A percentile compares a stretch with the other conserved stretches of the same genome.
Evolutionary conservation across 2,113 vertebrate genomes (phyloP).

Genomic region (Capricornis sumatraensis): DNA sequence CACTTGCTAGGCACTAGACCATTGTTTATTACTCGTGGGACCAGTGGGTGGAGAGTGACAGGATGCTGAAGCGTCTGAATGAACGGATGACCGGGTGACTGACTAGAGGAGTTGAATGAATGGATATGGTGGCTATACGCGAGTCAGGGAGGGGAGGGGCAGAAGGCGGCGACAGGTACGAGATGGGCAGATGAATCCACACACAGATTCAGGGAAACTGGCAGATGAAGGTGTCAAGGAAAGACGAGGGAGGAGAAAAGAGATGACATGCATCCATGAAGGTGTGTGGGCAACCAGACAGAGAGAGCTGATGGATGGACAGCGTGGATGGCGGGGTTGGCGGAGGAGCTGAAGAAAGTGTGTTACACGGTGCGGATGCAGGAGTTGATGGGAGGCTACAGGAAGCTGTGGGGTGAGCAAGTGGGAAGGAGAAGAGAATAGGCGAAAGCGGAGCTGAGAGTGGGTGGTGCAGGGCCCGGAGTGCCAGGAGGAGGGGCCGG

Average conservation of each 20-base stretch:
- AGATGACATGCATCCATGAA: accelerated
- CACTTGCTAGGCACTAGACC: not conserved
- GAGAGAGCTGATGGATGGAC: not conserved
- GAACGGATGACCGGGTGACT: accelerated
- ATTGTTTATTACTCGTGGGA: too few relatives aligned
- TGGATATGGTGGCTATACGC: accelerated
- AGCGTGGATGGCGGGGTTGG: accelerated
- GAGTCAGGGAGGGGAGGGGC: not conserved
- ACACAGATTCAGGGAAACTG: not conserved
- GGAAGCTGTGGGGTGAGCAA: too few relatives aligned
- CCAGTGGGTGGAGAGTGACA: not conserved
- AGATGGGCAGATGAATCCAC: not conserved
- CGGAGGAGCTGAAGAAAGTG: not conserved
- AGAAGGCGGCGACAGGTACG: accelerated
- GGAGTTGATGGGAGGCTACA: accelerated
- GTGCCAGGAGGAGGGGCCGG: not conserved
- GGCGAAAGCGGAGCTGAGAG: too few relatives aligned
- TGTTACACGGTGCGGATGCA: accelerated
- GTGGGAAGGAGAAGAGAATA: too few relatives aligned
- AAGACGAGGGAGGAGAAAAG: not conserved
- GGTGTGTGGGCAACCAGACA: not conserved
- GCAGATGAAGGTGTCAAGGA: not conserved
- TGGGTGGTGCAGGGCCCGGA: accelerated
- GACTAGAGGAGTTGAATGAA: not conserved
- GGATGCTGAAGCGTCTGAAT: not conserved